phyloP scores from a whole-genome alignment of 2,797 vertebrate genomes.

The Taenioides sp. region DNA sequence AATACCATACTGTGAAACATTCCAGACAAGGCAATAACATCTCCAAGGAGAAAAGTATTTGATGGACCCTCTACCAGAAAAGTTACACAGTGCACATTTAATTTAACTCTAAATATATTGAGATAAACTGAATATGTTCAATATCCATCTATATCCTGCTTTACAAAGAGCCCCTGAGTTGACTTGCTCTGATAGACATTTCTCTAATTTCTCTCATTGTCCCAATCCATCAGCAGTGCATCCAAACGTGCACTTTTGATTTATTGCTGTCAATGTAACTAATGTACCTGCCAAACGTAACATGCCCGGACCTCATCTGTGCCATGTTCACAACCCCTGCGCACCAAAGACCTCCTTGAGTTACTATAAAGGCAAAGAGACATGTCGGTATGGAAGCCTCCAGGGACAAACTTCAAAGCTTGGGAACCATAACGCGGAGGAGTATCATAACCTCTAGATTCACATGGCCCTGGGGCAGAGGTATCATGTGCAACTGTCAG shows the following conservation, averaged over 20 bases:
- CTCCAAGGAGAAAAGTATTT: no score
- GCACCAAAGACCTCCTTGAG: no score
- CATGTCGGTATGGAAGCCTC: slow-evolving; percentile 48
- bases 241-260: neutral
- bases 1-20: no score
- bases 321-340: neutral
- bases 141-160: no score
- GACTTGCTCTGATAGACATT: slow-evolving; percentile 44
- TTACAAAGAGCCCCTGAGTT: no score
- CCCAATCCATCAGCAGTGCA: slow-evolving; percentile 32
- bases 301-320: slow-evolving; percentile 23
- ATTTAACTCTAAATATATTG: no score
- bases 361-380: slow-evolving; percentile 36
- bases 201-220: slow-evolving; percentile 8
- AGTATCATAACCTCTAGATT: slow-evolving; percentile 27
- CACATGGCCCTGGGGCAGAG: slow-evolving; percentile 26
- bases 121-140: no score
- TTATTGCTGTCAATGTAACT: slow-evolving; percentile 8
- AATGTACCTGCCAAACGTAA: slow-evolving; percentile 19
- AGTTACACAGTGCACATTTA: no score
- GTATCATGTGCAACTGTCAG: slow-evolving; percentile 19
- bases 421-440: slow-evolving; percentile 29
- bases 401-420: slow-evolving; percentile 33
- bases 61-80: no score
- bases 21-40: no score